phyloP scores from a whole-genome alignment of 2,888 invertebrate genomes.

The Dryadula phaetusa region DNA sequence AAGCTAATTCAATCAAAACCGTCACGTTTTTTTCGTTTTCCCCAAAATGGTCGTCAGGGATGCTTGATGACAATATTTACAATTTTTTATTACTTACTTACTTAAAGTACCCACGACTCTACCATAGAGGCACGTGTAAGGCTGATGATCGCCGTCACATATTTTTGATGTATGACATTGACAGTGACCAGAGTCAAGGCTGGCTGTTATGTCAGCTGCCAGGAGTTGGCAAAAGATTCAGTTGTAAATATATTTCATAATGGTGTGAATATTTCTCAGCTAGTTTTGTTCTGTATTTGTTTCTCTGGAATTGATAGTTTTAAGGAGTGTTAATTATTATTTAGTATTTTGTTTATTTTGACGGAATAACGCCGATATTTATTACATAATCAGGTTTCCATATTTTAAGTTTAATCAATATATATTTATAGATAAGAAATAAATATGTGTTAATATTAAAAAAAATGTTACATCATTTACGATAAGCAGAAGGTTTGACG shows the following conservation, averaged over 20 bases:
- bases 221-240: constrained; percentile 46
- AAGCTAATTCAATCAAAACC: too few relatives aligned
- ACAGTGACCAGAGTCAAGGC: constrained; percentile 58
- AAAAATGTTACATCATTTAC: too few relatives aligned
- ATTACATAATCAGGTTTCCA: too few relatives aligned
- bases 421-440: too few relatives aligned
- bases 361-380: too few relatives aligned
- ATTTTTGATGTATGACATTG: constrained; percentile 52
- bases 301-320: background rate
- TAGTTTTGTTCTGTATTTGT: background rate
- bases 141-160: constrained; percentile 29
- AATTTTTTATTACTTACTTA: too few relatives aligned
- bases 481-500: too few relatives aligned
- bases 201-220: constrained; percentile 36
- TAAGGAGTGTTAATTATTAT: background rate
- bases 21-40: too few relatives aligned
- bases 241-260: constrained; percentile 26
- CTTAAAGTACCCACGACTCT: background rate
- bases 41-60: too few relatives aligned
- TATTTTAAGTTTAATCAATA: too few relatives aligned
- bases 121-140: constrained; percentile 12
- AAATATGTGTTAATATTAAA: too few relatives aligned
- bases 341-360: background rate
- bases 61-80: too few relatives aligned
- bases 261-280: constrained; percentile 22